A percentile compares a stretch with the other conserved stretches of the same genome.
Conservation (phyloP, 1,140 invertebrate genomes). For the Drosophila lowei region DNA sequence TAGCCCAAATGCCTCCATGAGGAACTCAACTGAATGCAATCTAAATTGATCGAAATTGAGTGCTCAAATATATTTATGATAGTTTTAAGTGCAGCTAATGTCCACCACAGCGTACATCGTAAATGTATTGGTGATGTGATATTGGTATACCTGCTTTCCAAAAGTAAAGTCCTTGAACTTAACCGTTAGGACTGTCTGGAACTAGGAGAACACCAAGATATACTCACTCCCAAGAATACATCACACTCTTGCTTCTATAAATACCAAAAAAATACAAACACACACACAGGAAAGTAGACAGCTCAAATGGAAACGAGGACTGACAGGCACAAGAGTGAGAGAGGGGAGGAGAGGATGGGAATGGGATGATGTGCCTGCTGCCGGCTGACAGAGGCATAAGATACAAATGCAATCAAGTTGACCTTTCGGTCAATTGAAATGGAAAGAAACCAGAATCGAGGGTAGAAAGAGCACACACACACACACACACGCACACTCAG, state of each 20-base stretch:
- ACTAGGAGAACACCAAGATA: neutral
- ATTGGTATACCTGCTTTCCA: neutral
- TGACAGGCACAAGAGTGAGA: slow-evolving; percentile 6
- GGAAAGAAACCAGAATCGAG: slow-evolving; percentile 13
- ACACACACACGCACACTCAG: neutral
- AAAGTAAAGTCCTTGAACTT: slow-evolving; percentile 36
- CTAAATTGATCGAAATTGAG: no score
- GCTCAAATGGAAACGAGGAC: slow-evolving; percentile 20
- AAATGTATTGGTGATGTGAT: no score
- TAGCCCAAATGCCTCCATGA: no score
- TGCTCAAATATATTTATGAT: no score
- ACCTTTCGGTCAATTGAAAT: slow-evolving; percentile 57
- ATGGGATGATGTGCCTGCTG: slow-evolving; percentile 5
- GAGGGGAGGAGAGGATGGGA: neutral
- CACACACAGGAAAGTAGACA: slow-evolving; percentile 37
- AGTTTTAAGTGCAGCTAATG: no score
- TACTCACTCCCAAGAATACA: slow-evolving; percentile 9
- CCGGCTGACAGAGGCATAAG: slow-evolving; percentile 1
- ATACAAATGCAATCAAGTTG: slow-evolving; percentile 43
- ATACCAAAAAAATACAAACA: slow-evolving; percentile 23
- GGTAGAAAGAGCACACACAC: no score
- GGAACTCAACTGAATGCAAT: no score
- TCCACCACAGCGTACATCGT: no score
- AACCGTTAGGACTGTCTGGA: slow-evolving; percentile 2
- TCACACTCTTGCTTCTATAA: slow-evolving; percentile 21